A percentile compares a stretch with the other conserved stretches of the same genome.
phyloP scores from a whole-genome alignment of 92 coral and sea anemone genomes.

The Umimayanthus kanabou region DNA sequence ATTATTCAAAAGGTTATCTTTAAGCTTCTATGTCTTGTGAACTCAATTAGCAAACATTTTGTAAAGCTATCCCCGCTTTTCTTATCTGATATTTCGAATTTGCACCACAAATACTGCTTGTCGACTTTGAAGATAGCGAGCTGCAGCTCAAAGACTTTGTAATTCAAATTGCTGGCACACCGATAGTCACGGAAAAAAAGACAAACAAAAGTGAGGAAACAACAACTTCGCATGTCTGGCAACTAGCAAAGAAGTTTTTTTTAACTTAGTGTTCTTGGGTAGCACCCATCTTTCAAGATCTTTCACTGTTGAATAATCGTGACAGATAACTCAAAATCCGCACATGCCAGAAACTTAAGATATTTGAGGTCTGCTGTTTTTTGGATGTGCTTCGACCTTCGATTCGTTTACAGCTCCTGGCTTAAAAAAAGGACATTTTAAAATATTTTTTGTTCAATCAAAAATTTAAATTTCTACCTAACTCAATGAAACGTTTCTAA shows the following conservation, averaged over 20 bases:
- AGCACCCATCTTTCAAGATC: neutral
- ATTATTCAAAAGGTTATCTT: neutral
- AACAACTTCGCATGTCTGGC: neutral
- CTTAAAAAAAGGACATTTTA: no score
- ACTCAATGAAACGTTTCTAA: neutral
- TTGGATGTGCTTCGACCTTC: neutral
- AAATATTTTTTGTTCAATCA: neutral
- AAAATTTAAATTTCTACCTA: no score
- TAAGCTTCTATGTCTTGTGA: neutral
- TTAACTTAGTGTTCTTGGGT: neutral
- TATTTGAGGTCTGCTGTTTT: neutral
- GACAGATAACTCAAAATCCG: neutral
- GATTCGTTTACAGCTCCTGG: neutral
- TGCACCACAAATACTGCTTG: neutral
- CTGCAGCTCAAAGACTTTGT: neutral
- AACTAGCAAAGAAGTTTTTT: neutral
- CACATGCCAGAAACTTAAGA: neutral
- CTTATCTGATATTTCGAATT: neutral
- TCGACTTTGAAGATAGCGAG: neutral
- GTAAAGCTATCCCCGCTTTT: neutral
- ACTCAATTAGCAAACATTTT: neutral
- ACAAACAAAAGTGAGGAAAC: neutral
- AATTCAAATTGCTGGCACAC: constrained; percentile 1
- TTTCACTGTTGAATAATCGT: neutral
- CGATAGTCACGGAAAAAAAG: neutral